phyloP scores from a whole-genome alignment of 1,140 invertebrate species.

The Palaemon carinicauda region DNA sequence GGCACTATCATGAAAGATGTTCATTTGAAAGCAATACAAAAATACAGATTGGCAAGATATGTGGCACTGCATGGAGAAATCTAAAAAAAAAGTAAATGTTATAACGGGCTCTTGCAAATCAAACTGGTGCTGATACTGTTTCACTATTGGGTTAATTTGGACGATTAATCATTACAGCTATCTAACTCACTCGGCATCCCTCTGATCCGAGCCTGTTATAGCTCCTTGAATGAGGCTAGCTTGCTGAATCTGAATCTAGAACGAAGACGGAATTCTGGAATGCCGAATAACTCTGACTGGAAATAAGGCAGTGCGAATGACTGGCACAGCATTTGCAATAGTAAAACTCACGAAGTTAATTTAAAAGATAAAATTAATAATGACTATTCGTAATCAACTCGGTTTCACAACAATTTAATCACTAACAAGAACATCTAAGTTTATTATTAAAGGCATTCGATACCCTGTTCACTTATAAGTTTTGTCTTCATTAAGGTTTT shows the following conservation, averaged over 20 bases:
- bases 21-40: constrained; percentile 4
- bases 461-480: constrained; percentile 49
- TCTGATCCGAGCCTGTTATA: too few relatives aligned
- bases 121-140: too few relatives aligned
- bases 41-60: constrained; percentile 41
- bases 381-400: not conserved
- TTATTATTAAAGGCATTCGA: constrained; percentile 39
- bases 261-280: too few relatives aligned
- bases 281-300: too few relatives aligned
- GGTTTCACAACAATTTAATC: constrained; percentile 1
- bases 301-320: too few relatives aligned
- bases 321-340: too few relatives aligned
- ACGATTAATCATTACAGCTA: too few relatives aligned
- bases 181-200: too few relatives aligned
- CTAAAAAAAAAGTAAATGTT: not conserved
- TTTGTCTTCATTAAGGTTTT: constrained; percentile 40
- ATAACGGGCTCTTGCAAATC: not conserved
- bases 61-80: constrained; percentile 24
- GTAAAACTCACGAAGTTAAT: not conserved
- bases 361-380: not conserved
- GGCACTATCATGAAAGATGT: constrained; percentile 50
- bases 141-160: too few relatives aligned
- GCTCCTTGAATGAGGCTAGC: too few relatives aligned
- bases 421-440: constrained; percentile 22
- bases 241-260: too few relatives aligned